Evolutionary conservation across 2,113 vertebrate species (phyloP).

Genomic region (Centropristis striata): DNA sequence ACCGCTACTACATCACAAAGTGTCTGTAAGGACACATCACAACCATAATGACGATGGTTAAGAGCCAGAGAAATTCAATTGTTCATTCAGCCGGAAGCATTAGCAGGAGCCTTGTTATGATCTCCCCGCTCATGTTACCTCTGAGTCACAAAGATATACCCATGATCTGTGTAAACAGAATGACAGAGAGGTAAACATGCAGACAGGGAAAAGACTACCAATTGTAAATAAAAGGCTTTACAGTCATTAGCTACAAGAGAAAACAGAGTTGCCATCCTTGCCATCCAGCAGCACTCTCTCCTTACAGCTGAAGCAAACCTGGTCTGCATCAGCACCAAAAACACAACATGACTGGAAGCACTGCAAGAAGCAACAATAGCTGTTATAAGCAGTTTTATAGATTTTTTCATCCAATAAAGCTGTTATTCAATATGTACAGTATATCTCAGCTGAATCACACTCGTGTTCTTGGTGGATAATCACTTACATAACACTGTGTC

Average conservation of each 20-base stretch:
- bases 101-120: constrained; percentile 39
- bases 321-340: neutral
- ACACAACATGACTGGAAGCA: neutral
- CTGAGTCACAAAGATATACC: constrained; percentile 23
- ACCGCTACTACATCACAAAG: constrained; percentile 6
- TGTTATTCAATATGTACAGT: neutral
- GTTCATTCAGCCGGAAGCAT: constrained; percentile 45
- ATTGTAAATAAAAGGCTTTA: constrained; percentile 44
- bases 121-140: constrained; percentile 34
- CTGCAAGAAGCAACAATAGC: neutral
- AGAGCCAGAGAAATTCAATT: constrained; percentile 38
- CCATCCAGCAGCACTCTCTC: neutral
- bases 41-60: constrained; percentile 28
- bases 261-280: constrained; percentile 15
- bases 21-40: constrained; percentile 20
- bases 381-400: neutral
- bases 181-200: constrained; percentile 11
- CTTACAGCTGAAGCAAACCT: constrained; percentile 4
- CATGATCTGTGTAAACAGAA: constrained; percentile 36
- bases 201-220: neutral
- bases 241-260: constrained; percentile 20
- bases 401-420: neutral
- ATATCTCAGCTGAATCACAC: neutral
- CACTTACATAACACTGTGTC: neutral
- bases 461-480: neutral